Evolutionary conservation across 2,113 vertebrate genomes (phyloP).

Genomic region (Prochilodus magdalenae): DNA sequence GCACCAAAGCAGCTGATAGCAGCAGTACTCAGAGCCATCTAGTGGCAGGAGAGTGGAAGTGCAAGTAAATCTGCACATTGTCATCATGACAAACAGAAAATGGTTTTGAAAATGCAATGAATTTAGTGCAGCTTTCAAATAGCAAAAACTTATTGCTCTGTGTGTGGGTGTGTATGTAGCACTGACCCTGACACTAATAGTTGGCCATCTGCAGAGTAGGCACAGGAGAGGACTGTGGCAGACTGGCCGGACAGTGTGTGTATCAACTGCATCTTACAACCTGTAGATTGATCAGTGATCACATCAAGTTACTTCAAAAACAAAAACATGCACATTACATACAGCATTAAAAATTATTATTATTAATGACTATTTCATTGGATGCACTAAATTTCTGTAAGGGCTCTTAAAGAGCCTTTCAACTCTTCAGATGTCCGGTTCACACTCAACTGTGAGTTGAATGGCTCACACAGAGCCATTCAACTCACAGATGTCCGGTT

Average conservation of each 20-base stretch:
- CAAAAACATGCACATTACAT: too few relatives aligned
- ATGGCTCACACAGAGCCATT: too few relatives aligned
- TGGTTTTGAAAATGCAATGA: neutral
- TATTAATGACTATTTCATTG: too few relatives aligned
- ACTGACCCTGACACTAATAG: constrained; percentile 91
- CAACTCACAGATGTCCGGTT: too few relatives aligned
- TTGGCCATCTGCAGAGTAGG: constrained; percentile 88
- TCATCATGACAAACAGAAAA: neutral
- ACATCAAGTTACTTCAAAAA: neutral
- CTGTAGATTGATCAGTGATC: constrained; percentile 67
- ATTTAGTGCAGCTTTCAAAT: neutral
- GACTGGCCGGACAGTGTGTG: constrained; percentile 81
- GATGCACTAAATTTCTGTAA: too few relatives aligned
- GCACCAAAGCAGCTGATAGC: neutral
- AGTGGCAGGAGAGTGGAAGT: neutral
- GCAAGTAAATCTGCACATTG: neutral
- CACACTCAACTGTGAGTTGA: too few relatives aligned
- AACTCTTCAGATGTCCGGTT: too few relatives aligned
- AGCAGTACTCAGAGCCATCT: constrained; percentile 37
- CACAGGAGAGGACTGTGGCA: constrained; percentile 90
- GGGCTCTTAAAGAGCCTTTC: too few relatives aligned
- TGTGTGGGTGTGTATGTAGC: constrained; percentile 3
- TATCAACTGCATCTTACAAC: constrained; percentile 81
- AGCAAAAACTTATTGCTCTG: too few relatives aligned
- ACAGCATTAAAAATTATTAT: too few relatives aligned